Base-by-base conservation (phyloP, 2,888 invertebrate species). In the Orthosia incerta region DNA sequence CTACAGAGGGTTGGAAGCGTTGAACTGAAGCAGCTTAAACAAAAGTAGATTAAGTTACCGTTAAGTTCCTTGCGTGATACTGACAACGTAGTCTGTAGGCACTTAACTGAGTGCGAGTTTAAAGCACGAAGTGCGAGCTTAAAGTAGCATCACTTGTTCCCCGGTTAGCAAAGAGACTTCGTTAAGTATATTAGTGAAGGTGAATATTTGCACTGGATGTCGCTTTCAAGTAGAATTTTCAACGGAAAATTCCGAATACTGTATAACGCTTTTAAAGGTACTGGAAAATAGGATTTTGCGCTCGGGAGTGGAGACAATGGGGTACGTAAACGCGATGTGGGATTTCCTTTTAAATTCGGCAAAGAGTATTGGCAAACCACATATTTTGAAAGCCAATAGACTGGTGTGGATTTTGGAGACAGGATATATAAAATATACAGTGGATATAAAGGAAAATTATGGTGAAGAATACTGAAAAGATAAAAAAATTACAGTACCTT, bases 11-110 rank as follows among this genome's bases (percentile, higher is more conserved):
- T 84, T 84, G 77, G 71, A 88, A 83, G 89, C 86, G 88, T 88
- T 87, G 81, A 85, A 83, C 86, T 86, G 87, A 87, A 68, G 72
- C 72, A 83, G 86, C 70, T 84, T 79, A 86, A 83, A 89, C 89
- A 89, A 89, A 90, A 88, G 88, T 80, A 88, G 89, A 91, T 91
- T 89, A 89, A 82, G 84, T 91, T 90, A 88, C 85, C 71, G 20
- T 68, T 76, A 71, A 83, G 78, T 83, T 77, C 74, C 86, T 83
- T 76, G 79, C 77, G 79, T 80, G 85, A 78, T 83, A 79, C 82
- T 82, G 82, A 85, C 81, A 84, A 68, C 78, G 60, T 76, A 72
- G 69, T 80, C 73, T 57, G 71, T 53, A 67, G 56, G 69, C 80
- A 80, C 80, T 80, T 80, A 71, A 71, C 23, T 46, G 56, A 64